Evolutionary conservation across 1,140 invertebrate genomes (phyloP).

Genomic region (Sipha flava): DNA sequence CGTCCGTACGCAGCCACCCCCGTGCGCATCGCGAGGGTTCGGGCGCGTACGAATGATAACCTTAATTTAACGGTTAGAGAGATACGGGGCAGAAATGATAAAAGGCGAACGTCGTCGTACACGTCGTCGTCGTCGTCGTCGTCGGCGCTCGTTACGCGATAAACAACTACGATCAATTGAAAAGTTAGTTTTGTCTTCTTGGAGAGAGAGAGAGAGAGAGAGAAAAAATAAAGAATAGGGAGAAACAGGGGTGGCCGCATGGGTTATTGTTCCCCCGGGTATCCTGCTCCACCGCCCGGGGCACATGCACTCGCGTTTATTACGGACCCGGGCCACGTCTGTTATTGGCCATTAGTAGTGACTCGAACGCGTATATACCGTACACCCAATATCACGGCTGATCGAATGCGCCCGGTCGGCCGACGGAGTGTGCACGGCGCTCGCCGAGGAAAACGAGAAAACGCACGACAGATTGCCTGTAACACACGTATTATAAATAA

Average conservation of each 20-base stretch:
- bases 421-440: too few species aligned
- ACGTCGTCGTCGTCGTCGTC: not conserved
- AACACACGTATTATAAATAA: too few species aligned
- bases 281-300: not conserved
- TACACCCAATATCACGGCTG: constrained; percentile 23
- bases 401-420: not conserved
- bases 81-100: not conserved
- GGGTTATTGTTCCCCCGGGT: constrained; percentile 26
- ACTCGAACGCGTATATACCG: not conserved
- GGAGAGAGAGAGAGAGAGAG: not conserved
- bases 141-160: constrained; percentile 20
- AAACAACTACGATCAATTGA: constrained; percentile 30
- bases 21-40: too few species aligned
- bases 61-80: constrained; percentile 22
- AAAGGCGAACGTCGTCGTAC: not conserved
- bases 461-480: not conserved
- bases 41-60: constrained; percentile 27
- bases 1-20: too few species aligned
- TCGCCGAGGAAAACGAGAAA: not conserved
- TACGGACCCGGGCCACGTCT: constrained; percentile 27
- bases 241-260: not conserved
- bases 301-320: not conserved
- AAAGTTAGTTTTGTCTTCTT: not conserved
- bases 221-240: not conserved
- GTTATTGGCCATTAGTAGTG: constrained; percentile 24